A percentile compares a stretch with the other conserved stretches of the same genome.
Evolutionary conservation across 2,797 vertebrate species (phyloP).

Genomic region (Sebastes kiyomatsui): DNA sequence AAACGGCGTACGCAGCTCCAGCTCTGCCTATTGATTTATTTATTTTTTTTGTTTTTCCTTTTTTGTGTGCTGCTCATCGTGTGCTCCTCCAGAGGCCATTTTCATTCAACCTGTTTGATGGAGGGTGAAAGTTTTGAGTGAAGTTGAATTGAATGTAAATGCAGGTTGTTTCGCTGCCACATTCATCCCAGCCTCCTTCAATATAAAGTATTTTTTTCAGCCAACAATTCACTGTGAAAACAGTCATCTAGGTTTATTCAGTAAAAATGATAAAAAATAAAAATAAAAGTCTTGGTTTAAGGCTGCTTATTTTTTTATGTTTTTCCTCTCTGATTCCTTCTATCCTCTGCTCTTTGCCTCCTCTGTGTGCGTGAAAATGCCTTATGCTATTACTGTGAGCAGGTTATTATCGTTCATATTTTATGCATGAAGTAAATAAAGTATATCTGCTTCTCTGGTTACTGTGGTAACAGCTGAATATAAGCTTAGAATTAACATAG

Average conservation of each 20-base stretch:
- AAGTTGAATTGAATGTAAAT: conserved; percentile 25
- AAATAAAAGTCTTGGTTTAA: neutral
- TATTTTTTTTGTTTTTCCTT: neutral
- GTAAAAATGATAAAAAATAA: neutral
- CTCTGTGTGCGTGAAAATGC: neutral
- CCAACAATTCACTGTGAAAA: neutral
- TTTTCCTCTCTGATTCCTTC: neutral
- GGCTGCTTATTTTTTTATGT: neutral
- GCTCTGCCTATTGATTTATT: neutral
- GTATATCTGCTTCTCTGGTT: neutral
- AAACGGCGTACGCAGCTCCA: neutral
- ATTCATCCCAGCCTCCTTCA: neutral
- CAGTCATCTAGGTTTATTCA: neutral
- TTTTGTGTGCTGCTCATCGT: neutral
- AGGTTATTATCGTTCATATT: neutral
- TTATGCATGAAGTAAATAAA: neutral
- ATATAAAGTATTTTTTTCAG: neutral
- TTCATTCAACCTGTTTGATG: neutral
- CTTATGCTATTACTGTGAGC: neutral
- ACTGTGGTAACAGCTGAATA: neutral
- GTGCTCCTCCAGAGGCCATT: neutral
- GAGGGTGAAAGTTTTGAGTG: neutral
- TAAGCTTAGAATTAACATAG: neutral
- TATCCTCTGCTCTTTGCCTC: neutral
- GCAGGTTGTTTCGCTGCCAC: neutral